Evolutionary conservation across 1,140 invertebrate genomes (phyloP), one percentile per base, ranked within the genome.

Genomic region (Ceratina calcarata): DNA sequence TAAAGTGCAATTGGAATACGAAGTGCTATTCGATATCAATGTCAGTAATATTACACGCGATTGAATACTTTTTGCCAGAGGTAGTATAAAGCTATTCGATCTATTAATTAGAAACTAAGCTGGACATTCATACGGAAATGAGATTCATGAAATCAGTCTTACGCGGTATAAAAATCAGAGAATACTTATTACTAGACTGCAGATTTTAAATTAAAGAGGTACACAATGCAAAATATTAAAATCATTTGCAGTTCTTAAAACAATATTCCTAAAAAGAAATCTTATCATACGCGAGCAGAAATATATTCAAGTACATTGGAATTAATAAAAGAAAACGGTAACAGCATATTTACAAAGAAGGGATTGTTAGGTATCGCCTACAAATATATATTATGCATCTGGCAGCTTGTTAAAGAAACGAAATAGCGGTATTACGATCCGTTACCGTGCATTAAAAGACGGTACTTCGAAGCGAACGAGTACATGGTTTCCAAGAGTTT

Each of bases 131-230:
- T 78, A 78, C 2, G 8, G 8, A 65, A 72, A 78, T 72, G 60
- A 64, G 32, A 78, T 65, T 53, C 72, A 49, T 78, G 55, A 72
- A 78, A 78, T 78, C 76, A 78, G 76, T 78, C 76, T 78, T 78
- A 72, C 76, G 37, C 37, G 72, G 20, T 72, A 60, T 53, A 64
- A 53, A 78, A 78, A 45, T 78, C 49, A 64, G 13, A 45, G 37
- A 45, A 45, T 45, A 45, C 37, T 10, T 45, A 45, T 45, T 45
- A 45, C 37, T 45, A 45, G 37, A 45, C 37, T 45, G 37, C 37
- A 10, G 37, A 45, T 10, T 45, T 1, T 8, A 45, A 45, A 45
- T 10, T 45, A 45, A 45, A 45, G 37, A 45, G 6, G 37, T 45
- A 45, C 37, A 45, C 2, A 45, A 45, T 45, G 37, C 10, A 45